These are phyloP conservation scores for Lydus trimaculatus DNA, from an alignment of 2,888 invertebrate genomes.

Conservation along the genomic window DNA sequence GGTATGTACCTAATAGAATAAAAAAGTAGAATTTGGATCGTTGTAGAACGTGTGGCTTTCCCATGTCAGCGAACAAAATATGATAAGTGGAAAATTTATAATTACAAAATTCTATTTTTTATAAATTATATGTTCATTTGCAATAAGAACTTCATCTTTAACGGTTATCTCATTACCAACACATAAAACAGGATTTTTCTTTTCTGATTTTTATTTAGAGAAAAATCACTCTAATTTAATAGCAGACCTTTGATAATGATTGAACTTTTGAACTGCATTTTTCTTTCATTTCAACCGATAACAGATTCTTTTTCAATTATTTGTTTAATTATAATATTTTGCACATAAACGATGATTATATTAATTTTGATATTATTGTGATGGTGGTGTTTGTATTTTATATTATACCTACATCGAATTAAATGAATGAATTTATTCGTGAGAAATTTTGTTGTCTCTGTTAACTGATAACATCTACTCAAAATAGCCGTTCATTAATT, in stretches of 20 bases:
- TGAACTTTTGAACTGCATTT: background rate
- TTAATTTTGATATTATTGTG: background rate
- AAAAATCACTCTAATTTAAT: background rate
- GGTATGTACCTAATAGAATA: too few relatives aligned
- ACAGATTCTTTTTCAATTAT: background rate
- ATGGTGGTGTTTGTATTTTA: background rate
- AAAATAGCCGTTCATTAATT: background rate
- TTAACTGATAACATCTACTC: background rate
- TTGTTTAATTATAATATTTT: too few relatives aligned
- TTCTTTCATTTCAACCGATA: background rate
- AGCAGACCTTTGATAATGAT: background rate
- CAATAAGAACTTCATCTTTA: too few relatives aligned
- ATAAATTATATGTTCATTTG: background rate
- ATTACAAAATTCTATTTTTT: background rate
- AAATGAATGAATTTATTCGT: slow-evolving; percentile 1
- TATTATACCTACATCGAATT: background rate
- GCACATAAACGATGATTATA: background rate
- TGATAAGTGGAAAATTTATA: slow-evolving; percentile 9
- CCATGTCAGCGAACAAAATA: slow-evolving; percentile 14
- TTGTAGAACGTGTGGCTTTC: slow-evolving; percentile 6
- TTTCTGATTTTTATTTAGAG: background rate
- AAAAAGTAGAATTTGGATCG: slow-evolving; percentile 7
- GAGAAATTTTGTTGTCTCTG: slow-evolving; percentile 1
- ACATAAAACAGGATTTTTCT: too few relatives aligned
- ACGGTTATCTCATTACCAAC: too few relatives aligned